These are phyloP conservation scores for Eilema depressum DNA, from an alignment of 2,888 invertebrate species.

Conservation along the genomic window DNA sequence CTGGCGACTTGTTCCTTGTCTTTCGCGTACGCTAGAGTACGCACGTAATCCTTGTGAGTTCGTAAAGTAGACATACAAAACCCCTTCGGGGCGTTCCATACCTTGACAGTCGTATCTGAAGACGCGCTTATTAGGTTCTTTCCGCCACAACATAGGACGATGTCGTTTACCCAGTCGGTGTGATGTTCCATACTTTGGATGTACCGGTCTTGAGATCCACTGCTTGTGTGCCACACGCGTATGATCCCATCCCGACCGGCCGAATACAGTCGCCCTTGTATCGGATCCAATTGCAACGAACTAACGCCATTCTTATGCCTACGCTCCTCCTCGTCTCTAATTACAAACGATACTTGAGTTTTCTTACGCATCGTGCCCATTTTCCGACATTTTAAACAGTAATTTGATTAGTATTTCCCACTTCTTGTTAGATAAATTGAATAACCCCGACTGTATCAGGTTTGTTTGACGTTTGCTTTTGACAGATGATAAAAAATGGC, in stretches of 20 bases:
- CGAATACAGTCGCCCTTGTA: constrained; percentile 95
- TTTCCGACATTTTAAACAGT: constrained; percentile 82
- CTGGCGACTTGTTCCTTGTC: constrained; percentile 98
- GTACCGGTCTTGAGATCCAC: constrained; percentile 88
- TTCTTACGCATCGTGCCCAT: constrained; percentile 86
- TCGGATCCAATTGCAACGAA: constrained; percentile 96
- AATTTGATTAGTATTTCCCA: constrained; percentile 60
- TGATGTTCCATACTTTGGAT: constrained; percentile 99
- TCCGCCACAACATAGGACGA: constrained; percentile 98
- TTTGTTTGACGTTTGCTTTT: constrained; percentile 48
- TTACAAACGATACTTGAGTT: constrained; percentile 98
- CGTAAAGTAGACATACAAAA: constrained; percentile 99
- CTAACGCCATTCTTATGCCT: constrained; percentile 98
- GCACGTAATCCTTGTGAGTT: constrained; percentile 99
- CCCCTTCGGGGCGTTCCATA: constrained; percentile 99
- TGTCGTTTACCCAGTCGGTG: constrained; percentile 99
- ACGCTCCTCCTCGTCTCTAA: constrained; percentile 97
- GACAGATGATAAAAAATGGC: constrained; percentile 51
- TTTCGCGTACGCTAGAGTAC: constrained; percentile 98
- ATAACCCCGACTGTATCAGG: constrained; percentile 39
- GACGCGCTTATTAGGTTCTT: constrained; percentile 99
- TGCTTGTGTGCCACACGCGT: constrained; percentile 93
- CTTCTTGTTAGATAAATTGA: constrained; percentile 43
- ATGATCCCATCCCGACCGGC: constrained; percentile 99
- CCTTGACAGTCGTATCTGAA: constrained; percentile 99